Evolutionary conservation across 2,113 vertebrate species (phyloP).

Genomic region (Hystrix cristata): DNA sequence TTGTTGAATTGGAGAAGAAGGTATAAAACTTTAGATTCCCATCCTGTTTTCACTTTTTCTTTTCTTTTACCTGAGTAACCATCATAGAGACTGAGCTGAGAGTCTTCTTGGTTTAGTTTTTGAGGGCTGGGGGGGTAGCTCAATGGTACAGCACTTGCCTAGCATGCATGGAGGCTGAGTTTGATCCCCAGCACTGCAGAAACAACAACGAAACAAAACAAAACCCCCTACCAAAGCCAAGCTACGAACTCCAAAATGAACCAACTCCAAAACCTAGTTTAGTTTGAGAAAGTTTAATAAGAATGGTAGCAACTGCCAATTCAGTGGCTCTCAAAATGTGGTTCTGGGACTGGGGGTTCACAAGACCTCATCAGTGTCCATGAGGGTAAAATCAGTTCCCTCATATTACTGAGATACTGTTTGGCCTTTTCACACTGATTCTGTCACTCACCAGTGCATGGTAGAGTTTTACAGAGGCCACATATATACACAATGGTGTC

Average conservation of each 20-base stretch:
- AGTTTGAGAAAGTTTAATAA: background rate
- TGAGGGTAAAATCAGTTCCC: background rate
- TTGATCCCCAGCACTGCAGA: background rate
- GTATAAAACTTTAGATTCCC: background rate
- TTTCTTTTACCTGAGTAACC: background rate
- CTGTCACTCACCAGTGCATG: background rate
- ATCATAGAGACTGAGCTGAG: background rate
- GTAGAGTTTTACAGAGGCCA: background rate
- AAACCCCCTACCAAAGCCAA: no score
- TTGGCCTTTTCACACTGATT: background rate
- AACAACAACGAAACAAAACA: background rate
- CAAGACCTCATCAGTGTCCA: background rate
- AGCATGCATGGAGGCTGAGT: background rate
- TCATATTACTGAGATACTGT: background rate
- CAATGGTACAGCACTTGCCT: background rate
- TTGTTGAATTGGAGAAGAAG: background rate
- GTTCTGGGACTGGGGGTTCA: background rate
- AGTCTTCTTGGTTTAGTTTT: background rate
- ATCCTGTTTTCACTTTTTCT: background rate
- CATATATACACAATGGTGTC: rapidly evolving
- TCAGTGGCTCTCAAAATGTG: background rate
- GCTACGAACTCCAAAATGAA: no score
- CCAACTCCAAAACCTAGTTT: background rate
- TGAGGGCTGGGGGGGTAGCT: background rate
- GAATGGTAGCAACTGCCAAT: background rate